These are phyloP conservation scores for Plestiodon gilberti DNA, from an alignment of 2,113 vertebrate genomes.

Conservation along the genomic window DNA sequence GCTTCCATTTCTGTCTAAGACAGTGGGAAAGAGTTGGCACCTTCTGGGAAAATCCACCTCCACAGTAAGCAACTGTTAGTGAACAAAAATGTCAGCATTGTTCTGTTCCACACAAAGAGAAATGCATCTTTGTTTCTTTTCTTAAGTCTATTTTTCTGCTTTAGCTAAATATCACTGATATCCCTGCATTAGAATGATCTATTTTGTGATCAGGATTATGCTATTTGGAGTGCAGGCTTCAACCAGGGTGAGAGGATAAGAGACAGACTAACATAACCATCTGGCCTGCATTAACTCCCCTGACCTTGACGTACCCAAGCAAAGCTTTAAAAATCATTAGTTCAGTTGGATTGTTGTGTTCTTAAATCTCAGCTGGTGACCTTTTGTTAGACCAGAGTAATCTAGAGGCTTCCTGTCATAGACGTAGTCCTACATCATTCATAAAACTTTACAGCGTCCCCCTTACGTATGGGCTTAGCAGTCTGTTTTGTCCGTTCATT, in stretches of 20 bases:
- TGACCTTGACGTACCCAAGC: constrained; percentile 22
- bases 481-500: background rate
- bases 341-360: background rate
- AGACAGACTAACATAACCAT: background rate
- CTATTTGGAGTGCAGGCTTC: constrained; percentile 13
- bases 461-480: background rate
- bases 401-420: constrained; percentile 13
- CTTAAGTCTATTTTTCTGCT: constrained; percentile 14
- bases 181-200: constrained; percentile 26
- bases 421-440: constrained; percentile 12
- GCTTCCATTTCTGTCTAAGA: background rate
- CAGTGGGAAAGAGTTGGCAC: background rate
- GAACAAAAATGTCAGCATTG: background rate
- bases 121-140: background rate
- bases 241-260: constrained; percentile 19
- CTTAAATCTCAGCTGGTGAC: constrained; percentile 6
- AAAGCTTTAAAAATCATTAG: constrained; percentile 38
- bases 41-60: background rate
- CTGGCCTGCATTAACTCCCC: constrained; percentile 13
- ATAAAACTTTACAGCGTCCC: background rate
- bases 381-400: constrained; percentile 23
- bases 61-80: background rate
- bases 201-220: constrained; percentile 31
- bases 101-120: background rate
- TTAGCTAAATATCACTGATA: constrained; percentile 29